phyloP scores from a whole-genome alignment of 2,113 vertebrate genomes.

The Brachypteracias leptosomus region DNA sequence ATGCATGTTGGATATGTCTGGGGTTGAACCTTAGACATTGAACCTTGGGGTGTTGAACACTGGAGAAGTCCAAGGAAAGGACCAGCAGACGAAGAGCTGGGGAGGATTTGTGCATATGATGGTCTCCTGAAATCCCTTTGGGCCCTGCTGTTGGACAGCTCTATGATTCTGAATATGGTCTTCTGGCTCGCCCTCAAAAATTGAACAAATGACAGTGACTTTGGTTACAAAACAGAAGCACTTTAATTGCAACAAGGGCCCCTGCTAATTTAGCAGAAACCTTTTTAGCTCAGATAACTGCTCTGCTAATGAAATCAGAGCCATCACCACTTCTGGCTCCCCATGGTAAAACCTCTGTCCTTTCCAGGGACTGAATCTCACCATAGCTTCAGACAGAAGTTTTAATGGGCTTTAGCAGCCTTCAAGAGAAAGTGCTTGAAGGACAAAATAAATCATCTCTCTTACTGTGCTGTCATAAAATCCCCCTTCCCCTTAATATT shows the following conservation, averaged over 20 bases:
- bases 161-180: neutral
- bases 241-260: constrained; percentile 5
- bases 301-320: constrained; percentile 40
- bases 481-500: constrained; percentile 25
- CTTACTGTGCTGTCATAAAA: constrained; percentile 6
- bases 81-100: neutral
- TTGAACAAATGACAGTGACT: neutral
- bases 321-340: neutral
- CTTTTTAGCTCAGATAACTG: constrained; percentile 32
- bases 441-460: constrained; percentile 43
- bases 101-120: neutral
- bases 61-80: neutral
- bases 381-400: neutral
- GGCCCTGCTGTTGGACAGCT: neutral
- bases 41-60: neutral
- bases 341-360: constrained; percentile 16
- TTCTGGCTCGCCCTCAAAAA: neutral
- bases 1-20: neutral
- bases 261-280: constrained; percentile 33
- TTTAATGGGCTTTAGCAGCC: constrained; percentile 44
- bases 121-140: neutral
- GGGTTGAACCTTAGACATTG: neutral
- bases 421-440: neutral
- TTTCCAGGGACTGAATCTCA: constrained; percentile 12
- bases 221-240: neutral